phyloP scores from a whole-genome alignment of 2,888 invertebrate genomes.

The Spisula solida region DNA sequence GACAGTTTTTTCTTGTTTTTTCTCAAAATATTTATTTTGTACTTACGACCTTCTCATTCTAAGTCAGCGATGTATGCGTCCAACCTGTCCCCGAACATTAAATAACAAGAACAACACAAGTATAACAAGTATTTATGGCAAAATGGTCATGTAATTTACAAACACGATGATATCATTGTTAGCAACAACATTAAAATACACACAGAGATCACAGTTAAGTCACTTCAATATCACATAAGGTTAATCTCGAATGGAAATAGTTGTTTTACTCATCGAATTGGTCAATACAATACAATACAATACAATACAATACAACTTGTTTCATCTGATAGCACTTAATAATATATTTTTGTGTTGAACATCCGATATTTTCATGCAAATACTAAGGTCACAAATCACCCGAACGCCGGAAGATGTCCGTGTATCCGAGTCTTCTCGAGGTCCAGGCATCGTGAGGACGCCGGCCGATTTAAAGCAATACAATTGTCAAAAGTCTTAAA shows the following conservation, averaged over 20 bases:
- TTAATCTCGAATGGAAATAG: neutral
- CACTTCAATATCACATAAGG: conserved; percentile 9
- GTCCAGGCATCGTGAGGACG: neutral
- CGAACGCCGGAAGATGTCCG: neutral
- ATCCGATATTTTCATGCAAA: neutral
- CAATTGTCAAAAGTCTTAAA: neutral
- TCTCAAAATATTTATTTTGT: too few species aligned
- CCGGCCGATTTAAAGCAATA: neutral
- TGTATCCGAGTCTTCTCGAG: neutral
- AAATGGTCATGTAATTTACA: neutral
- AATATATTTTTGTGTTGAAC: neutral
- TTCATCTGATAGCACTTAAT: too few species aligned
- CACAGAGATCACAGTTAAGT: conserved; percentile 19
- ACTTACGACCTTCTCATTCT: too few species aligned
- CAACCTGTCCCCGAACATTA: neutral
- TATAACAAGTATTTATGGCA: conserved; percentile 14
- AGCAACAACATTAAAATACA: conserved; percentile 2
- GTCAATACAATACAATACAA: neutral
- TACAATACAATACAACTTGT: too few species aligned
- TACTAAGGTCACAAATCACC: neutral
- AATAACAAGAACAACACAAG: neutral
- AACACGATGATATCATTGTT: neutral
- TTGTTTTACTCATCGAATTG: neutral
- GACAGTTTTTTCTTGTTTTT: too few species aligned
- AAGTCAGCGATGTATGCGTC: too few species aligned